Evolutionary conservation across 1,140 invertebrate genomes (phyloP), one percentile per base, ranked within the genome.

Genomic region (Aporrectodea caliginosa): DNA sequence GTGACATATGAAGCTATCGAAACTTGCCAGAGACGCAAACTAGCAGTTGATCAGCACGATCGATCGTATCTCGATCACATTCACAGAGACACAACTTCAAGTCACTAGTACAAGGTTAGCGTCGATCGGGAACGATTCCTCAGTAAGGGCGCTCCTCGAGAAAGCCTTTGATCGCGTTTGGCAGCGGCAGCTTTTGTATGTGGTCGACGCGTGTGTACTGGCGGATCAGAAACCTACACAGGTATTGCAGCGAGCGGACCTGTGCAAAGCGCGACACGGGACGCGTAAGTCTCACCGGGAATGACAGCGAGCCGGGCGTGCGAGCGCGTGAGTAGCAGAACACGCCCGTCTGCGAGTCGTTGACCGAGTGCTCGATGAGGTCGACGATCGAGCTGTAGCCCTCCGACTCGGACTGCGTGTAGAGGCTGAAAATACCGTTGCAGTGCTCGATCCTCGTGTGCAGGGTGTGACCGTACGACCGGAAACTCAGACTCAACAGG

Each of bases 161-260:
- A 86, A 86, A 93, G 79, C 90, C 90, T 84, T 92, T 91, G 78
- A 94, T 90, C 81, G 90, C 90, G 78, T 89, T 90, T 79, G 93
- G 93, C 82, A 94, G 89, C 82, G 92, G 92, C 84, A 94, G 86
- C 81, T 92, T 90, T 81, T 92, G 90, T 84, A 94, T 92, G 84
- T 93, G 91, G 84, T 93, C 92, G 80, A 92, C 87, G 81, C 92
- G 89, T 77, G 91, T 92, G 86, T 92, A 91, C 82, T 93, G 92
- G 83, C 93, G 89, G 79, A 94, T 93, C 29, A 93, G 92, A 88
- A 94, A 93, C 75, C 93, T 89, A 84, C 93, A 93, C 30, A 94
- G 88, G 87, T 93, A 92, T 85, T 93, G 92, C 79, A 94, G 87
- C 75, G 92, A 91, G 80, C 92, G 90, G 73, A 94, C 92, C 86